These are phyloP conservation scores for Taeniopygia guttata DNA, from an alignment of 2,797 vertebrate species.

Conservation along the genomic window DNA sequence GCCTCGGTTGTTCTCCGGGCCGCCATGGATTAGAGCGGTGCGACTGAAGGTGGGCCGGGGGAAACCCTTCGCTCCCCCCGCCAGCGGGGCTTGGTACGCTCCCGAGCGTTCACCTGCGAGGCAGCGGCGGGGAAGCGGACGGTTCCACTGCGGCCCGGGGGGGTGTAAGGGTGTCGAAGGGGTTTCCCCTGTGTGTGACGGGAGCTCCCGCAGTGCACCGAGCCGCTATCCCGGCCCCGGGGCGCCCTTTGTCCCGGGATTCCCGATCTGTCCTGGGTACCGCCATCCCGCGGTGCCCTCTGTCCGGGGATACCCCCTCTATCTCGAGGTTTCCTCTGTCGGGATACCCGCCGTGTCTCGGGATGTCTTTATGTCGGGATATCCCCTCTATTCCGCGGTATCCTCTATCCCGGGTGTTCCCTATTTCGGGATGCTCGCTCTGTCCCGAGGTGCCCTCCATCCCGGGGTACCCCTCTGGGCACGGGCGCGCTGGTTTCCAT, in stretches of 20 bases:
- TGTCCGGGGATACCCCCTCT: accelerated
- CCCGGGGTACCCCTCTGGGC: neutral
- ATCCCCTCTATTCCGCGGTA: neutral
- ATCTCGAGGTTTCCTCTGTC: neutral
- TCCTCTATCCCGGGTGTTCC: neutral
- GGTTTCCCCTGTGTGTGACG: neutral
- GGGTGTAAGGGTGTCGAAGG: neutral
- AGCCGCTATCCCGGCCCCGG: neutral
- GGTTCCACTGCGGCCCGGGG: neutral
- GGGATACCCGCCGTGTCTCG: neutral
- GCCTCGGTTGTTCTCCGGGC: neutral
- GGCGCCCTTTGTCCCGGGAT: neutral
- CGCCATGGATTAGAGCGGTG: neutral
- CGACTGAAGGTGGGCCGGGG: neutral
- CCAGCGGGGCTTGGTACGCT: neutral
- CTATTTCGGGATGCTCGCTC: neutral
- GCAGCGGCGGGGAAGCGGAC: neutral
- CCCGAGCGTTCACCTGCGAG: constrained; percentile 47
- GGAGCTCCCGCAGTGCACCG: neutral
- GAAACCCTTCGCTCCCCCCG: neutral
- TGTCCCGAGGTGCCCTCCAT: neutral
- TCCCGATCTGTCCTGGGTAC: neutral
- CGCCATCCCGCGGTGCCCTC: neutral
- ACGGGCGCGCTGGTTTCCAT: neutral
- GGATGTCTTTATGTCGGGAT: neutral